These are phyloP conservation scores for Ciconia stormi DNA, from an alignment of 2,113 vertebrate species.

Conservation along the genomic window DNA sequence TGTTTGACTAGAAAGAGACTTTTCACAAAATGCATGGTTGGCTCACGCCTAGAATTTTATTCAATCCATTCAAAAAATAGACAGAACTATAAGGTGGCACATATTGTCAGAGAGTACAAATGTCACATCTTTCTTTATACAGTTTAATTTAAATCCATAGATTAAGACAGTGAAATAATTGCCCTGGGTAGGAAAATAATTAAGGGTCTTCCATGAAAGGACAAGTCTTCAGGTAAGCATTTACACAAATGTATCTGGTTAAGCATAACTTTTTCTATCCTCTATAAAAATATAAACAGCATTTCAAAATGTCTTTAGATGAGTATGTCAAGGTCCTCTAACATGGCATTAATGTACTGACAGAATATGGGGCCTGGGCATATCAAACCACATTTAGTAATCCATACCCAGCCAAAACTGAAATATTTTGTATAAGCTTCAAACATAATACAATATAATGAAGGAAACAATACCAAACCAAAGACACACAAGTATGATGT, in stretches of 20 bases:
- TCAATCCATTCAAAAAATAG: conserved; percentile 68
- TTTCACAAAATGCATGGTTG: neutral
- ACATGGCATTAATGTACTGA: neutral
- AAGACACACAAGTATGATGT: neutral
- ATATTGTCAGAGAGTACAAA: conserved; percentile 51
- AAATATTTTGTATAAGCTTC: neutral
- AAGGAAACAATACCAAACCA: neutral
- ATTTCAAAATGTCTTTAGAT: conserved; percentile 36
- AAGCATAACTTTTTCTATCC: conserved; percentile 54
- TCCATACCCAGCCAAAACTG: neutral
- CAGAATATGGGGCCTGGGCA: neutral
- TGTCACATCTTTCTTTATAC: conserved; percentile 40
- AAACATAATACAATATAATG: neutral
- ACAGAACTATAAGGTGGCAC: conserved; percentile 64
- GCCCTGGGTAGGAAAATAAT: conserved; percentile 35
- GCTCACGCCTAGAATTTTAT: conserved; percentile 69
- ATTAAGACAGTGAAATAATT: conserved; percentile 42
- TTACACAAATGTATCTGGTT: conserved; percentile 32
- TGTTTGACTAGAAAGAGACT: neutral
- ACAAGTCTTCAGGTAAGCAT: conserved; percentile 34
- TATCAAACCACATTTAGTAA: neutral
- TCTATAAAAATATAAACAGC: conserved; percentile 75
- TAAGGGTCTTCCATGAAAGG: conserved; percentile 5
- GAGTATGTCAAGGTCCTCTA: neutral
- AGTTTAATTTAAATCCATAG: conserved; percentile 53